A percentile compares a stretch with the other conserved stretches of the same genome.
Conservation (phyloP, 2,797 vertebrate genomes). For the Amniataba percoides region DNA sequence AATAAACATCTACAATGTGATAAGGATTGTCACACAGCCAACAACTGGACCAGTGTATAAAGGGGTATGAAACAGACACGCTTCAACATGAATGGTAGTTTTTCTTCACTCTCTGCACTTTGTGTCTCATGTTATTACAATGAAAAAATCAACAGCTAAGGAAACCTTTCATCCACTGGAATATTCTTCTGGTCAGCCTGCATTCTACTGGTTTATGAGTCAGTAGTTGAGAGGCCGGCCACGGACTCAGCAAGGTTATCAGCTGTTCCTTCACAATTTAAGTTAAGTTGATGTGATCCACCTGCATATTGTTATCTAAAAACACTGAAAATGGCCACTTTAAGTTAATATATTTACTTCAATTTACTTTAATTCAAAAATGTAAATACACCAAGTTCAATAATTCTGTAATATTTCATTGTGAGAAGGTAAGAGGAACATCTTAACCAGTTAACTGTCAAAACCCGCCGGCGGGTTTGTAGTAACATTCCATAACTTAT, state of each 20-base stretch:
- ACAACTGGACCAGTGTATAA: slow-evolving; percentile 35
- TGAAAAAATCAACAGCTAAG: not conserved
- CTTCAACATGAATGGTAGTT: slow-evolving; percentile 28
- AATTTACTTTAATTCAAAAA: too few species aligned
- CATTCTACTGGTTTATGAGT: not conserved
- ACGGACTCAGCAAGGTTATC: not conserved
- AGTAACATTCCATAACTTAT: too few species aligned
- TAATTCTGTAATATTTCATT: too few species aligned
- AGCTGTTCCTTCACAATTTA: not conserved
- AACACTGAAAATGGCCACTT: too few species aligned
- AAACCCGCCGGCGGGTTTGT: too few species aligned
- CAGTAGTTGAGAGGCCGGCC: not conserved
- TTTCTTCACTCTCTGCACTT: not conserved
- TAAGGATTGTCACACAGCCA: slow-evolving; percentile 60
- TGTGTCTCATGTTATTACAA: not conserved
- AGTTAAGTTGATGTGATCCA: not conserved
- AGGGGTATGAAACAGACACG: slow-evolving; percentile 45
- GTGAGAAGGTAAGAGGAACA: too few species aligned
- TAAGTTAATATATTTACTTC: too few species aligned
- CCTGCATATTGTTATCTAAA: too few species aligned
- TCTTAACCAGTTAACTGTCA: too few species aligned
- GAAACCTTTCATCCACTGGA: not conserved
- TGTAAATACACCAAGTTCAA: too few species aligned
- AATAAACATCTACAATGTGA: slow-evolving; percentile 79
- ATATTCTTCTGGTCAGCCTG: not conserved